Base-by-base conservation (phyloP, 2,888 invertebrate genomes). In the Tenthredo mesomela region DNA sequence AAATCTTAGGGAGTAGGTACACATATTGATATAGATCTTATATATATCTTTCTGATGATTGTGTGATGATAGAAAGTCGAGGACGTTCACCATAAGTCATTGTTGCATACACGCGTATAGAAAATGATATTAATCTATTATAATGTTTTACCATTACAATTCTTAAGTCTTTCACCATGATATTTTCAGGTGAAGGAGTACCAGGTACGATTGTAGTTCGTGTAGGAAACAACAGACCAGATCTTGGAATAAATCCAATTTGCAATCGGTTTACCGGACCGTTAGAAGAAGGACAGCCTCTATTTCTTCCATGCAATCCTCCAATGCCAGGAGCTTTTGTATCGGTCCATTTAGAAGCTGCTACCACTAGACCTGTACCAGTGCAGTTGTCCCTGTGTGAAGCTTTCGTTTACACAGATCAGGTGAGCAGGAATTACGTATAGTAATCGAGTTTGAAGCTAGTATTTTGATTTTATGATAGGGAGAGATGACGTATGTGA, bases 281-380 rank as follows among this genome's bases (percentile, higher is more conserved):
- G 86, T 94, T 98, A 15, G 97, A 98, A 92, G 98, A 98, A 92
- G 98, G 98, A 0, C 97, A 98, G 90, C 98, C 98, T 0, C 94
- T 98, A 7, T 98, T 98, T 94, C 93, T 98, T 82, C 98, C 98
- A 0, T 98, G 98, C 94, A 98, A 98, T 93, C 98, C 98, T 0
- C 98, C 98, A 0, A 98, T 98, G 97, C 98, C 98, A 0, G 98
- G 98, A 0, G 98, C 98, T 10, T 98, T 98, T 93, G 98, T 98
- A 86, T 98, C 97, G 89, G 98, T 98, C 0, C 98, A 98, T 91
- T 93, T 98, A 85, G 98, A 98, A 94, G 96, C 96, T 0, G 90
- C 90, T 2, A 86, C 89, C 0, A 82, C 87, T 61, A 73, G 87
- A 4, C 86, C 89, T 4, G 85, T 89, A 47, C 95, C 96, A 0